Percentiles rank a stretch among this genome's conserved stretches.
These are phyloP conservation scores for Montipora foliosa DNA, from an alignment of 64 coral and sea anemone genomes.

Conservation along the genomic window DNA sequence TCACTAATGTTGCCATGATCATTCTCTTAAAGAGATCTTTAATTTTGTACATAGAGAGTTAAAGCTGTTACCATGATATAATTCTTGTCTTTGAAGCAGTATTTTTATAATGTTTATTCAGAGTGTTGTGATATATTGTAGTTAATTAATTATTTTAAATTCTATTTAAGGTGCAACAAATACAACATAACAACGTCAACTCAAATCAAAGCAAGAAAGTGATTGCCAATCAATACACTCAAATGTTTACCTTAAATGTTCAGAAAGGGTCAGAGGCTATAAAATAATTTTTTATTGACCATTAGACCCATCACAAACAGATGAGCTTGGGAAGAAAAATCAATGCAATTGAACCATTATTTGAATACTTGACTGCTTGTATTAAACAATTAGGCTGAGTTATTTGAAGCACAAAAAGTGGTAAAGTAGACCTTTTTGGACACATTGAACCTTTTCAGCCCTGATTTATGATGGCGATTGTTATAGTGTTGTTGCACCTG, in stretches of 20 bases:
- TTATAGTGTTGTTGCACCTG: background rate
- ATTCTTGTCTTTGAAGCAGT: slow-evolving; percentile 21
- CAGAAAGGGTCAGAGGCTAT: too few species aligned
- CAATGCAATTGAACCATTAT: too few species aligned
- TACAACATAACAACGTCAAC: background rate
- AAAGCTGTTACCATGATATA: background rate
- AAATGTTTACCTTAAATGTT: too few species aligned
- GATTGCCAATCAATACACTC: too few species aligned
- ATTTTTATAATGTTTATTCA: slow-evolving; percentile 14
- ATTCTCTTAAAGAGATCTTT: slow-evolving; percentile 24
- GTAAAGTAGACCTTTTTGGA: too few species aligned
- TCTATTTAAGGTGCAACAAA: slow-evolving; percentile 5
- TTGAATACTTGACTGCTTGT: too few species aligned
- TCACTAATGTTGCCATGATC: background rate
- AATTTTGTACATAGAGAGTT: background rate
- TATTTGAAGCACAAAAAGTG: too few species aligned
- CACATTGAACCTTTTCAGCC: background rate
- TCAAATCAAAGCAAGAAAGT: background rate
- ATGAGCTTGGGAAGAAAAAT: too few species aligned
- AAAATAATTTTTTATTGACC: too few species aligned
- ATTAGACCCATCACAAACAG: too few species aligned
- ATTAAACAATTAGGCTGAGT: too few species aligned
- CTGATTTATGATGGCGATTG: background rate
- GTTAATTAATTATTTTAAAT: background rate
- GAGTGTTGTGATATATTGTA: background rate